These are phyloP conservation scores for Eulemur rufifrons DNA, from an alignment of 2,113 vertebrate species.

Conservation along the genomic window DNA sequence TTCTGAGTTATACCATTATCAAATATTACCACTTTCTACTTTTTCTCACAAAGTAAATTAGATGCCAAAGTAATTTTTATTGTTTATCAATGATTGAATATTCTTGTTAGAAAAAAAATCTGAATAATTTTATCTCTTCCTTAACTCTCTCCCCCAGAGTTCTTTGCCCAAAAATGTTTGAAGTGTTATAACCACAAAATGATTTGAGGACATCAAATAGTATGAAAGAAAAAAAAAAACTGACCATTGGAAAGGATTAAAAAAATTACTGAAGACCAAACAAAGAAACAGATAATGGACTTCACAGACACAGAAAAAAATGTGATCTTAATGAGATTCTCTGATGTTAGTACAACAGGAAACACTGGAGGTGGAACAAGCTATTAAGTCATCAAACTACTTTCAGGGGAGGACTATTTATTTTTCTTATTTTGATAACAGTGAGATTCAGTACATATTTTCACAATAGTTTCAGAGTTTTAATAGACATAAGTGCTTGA, in stretches of 20 bases:
- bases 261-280: neutral
- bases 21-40: neutral
- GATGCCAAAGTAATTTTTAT: neutral
- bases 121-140: neutral
- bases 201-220: neutral
- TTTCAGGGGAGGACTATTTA: neutral
- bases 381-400: neutral
- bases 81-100: neutral
- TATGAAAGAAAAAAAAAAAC: neutral
- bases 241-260: neutral
- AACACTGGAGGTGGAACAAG: neutral
- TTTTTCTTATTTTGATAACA: neutral
- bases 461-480: neutral
- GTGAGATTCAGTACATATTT: neutral
- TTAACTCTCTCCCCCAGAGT: neutral
- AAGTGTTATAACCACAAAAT: neutral
- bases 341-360: neutral
- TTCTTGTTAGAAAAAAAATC: neutral
- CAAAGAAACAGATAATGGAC: neutral
- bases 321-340: neutral
- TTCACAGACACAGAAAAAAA: neutral
- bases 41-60: conserved; percentile 5
- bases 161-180: neutral
- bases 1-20: neutral
- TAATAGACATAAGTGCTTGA: neutral